These are phyloP conservation scores for Anas acuta DNA, from an alignment of 2,797 vertebrate species.

Conservation along the genomic window DNA sequence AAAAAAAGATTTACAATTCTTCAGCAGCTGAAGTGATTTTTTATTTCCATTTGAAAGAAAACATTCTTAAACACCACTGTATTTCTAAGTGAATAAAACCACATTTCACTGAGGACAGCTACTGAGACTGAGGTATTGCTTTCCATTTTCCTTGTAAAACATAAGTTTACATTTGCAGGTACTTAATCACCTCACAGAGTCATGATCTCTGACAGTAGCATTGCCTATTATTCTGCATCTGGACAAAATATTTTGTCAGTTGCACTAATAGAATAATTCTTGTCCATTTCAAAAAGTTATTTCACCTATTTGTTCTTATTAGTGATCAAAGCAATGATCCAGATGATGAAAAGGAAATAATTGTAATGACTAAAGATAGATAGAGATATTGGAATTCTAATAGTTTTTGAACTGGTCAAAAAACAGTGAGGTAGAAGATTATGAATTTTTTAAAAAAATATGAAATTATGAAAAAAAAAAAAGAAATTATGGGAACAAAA, in stretches of 20 bases:
- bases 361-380: not conserved
- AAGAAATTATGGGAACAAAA: too few relatives aligned
- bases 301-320: not conserved
- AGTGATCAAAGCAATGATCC: not conserved
- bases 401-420: not conserved
- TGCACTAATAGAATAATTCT: not conserved
- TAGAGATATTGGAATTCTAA: not conserved
- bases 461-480: too few relatives aligned
- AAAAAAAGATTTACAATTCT: not conserved
- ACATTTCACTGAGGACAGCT: not conserved
- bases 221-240: not conserved
- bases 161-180: not conserved
- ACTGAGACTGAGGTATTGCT: not conserved
- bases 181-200: not conserved
- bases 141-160: not conserved
- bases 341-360: not conserved
- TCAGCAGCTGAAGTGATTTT: not conserved
- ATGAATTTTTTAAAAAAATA: too few relatives aligned
- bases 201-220: not conserved
- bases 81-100: not conserved
- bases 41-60: not conserved
- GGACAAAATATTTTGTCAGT: not conserved
- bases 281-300: not conserved
- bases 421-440: not conserved
- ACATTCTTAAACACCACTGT: rapidly evolving